Percentiles rank a stretch among this genome's conserved stretches.
phyloP scores from a whole-genome alignment of 1,140 invertebrate species.

The Cotesia typhae region DNA sequence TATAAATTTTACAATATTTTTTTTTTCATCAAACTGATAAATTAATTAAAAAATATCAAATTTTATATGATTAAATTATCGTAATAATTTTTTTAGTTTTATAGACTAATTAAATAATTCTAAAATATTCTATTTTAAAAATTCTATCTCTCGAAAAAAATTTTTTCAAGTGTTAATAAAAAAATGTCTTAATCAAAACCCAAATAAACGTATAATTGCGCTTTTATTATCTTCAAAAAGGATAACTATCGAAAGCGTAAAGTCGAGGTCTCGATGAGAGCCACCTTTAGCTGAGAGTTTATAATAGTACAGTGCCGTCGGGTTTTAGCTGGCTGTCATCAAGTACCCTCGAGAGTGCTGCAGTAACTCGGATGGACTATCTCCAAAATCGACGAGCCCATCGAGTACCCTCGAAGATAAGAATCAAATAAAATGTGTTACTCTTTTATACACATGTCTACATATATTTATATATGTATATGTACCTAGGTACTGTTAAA shows the following conservation, averaged over 20 bases:
- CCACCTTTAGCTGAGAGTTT: no score
- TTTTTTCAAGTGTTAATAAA: no score
- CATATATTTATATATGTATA: no score
- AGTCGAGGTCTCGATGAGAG: conserved; percentile 3
- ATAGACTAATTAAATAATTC: no score
- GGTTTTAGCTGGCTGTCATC: conserved; percentile 41
- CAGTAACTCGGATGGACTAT: conserved; percentile 51
- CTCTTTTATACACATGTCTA: no score
- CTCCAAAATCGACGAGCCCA: conserved; percentile 60
- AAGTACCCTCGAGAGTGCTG: conserved; percentile 53
- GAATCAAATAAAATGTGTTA: conserved; percentile 58
- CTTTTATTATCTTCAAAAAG: not conserved
- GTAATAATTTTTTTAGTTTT: no score
- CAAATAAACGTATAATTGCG: conserved; percentile 38
- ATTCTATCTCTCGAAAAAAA: no score
- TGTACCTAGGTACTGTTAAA: conserved; percentile 27
- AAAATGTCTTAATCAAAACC: conserved; percentile 18
- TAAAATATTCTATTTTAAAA: no score
- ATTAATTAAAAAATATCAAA: no score
- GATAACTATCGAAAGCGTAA: conserved; percentile 36
- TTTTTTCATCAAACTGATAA: no score
- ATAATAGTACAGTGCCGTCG: conserved; percentile 37
- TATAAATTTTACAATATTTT: no score
- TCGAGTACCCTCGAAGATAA: conserved; percentile 65
- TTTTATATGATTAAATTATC: no score